Evolutionary conservation across 2,888 invertebrate species (phyloP).

Genomic region (Pteria penguin): DNA sequence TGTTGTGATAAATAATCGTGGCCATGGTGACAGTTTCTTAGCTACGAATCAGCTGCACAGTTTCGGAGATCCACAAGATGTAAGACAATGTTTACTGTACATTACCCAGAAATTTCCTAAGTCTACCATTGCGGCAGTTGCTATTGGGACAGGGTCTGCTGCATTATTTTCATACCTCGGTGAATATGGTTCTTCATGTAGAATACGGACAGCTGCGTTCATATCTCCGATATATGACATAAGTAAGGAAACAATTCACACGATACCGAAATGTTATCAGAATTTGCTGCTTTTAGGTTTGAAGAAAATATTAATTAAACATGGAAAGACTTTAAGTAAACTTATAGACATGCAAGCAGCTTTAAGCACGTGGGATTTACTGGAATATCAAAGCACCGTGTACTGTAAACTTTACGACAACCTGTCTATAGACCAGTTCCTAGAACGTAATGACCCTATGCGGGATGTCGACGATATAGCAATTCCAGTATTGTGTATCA

Average conservation of each 20-base stretch:
- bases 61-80: conserved; percentile 72
- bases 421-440: conserved; percentile 66
- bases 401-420: conserved; percentile 66
- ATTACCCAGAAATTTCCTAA: conserved; percentile 62
- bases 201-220: conserved; percentile 66
- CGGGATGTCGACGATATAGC: conserved; percentile 76
- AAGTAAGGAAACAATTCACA: conserved; percentile 51
- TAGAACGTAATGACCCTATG: conserved; percentile 76
- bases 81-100: conserved; percentile 71
- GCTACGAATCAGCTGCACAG: conserved; percentile 72
- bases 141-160: conserved; percentile 71
- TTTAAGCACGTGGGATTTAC: conserved; percentile 60
- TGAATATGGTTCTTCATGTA: conserved; percentile 74
- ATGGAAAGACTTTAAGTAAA: conserved; percentile 62
- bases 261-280: conserved; percentile 65
- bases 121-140: conserved; percentile 66
- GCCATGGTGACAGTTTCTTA: conserved; percentile 70
- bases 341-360: conserved; percentile 63
- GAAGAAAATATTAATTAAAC: conserved; percentile 61
- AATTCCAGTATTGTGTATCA: conserved; percentile 74
- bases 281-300: conserved; percentile 59
- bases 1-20: conserved; percentile 75
- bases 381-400: conserved; percentile 67
- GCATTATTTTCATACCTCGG: conserved; percentile 76
- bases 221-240: conserved; percentile 75